phyloP scores from a whole-genome alignment of 2,113 vertebrate genomes.

The Spheniscus mendiculus region DNA sequence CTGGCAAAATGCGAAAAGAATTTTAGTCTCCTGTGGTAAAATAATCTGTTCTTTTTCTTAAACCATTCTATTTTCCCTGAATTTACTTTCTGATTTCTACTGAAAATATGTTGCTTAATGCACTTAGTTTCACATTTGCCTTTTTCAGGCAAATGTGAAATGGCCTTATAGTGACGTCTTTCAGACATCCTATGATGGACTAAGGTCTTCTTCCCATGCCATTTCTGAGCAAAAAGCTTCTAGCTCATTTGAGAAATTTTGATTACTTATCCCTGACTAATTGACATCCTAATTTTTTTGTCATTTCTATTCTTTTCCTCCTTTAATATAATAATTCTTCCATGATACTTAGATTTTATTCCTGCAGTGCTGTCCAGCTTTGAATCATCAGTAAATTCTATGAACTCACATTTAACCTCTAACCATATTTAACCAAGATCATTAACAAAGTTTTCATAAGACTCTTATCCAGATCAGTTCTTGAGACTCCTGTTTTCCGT shows the following conservation, averaged over 20 bases:
- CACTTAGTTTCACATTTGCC: background rate
- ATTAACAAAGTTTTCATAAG: background rate
- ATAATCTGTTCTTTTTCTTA: background rate
- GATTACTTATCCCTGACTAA: background rate
- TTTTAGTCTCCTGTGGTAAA: background rate
- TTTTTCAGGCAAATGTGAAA: too few species aligned
- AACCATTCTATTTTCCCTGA: background rate
- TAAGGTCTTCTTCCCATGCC: fast-evolving
- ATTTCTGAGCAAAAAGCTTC: background rate
- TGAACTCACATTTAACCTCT: background rate
- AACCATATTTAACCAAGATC: background rate
- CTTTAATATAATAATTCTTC: background rate
- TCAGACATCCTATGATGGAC: background rate
- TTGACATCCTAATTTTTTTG: background rate
- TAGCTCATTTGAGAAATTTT: background rate
- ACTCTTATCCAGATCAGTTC: background rate
- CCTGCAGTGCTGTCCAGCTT: background rate
- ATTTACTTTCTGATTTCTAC: background rate
- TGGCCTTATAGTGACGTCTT: background rate
- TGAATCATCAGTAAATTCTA: background rate
- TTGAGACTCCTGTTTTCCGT: background rate
- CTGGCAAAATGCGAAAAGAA: background rate
- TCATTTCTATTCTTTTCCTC: background rate
- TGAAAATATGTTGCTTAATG: background rate
- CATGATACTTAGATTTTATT: background rate